A percentile compares a stretch with the other conserved stretches of the same genome.
These are phyloP conservation scores for Coryphaenoides rupestris DNA, from an alignment of 2,113 vertebrate species.

Conservation along the genomic window DNA sequence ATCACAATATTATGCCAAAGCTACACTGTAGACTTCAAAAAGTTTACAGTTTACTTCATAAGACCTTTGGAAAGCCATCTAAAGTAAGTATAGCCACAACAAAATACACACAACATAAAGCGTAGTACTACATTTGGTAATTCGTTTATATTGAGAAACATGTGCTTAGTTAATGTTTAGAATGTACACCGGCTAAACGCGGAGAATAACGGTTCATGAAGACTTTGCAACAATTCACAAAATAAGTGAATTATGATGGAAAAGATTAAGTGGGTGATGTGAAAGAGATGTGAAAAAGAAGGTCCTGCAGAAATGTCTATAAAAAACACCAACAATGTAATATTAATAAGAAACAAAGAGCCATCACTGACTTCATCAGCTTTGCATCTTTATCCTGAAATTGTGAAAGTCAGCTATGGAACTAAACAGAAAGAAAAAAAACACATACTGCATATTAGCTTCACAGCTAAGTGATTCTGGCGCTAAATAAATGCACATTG, in stretches of 20 bases:
- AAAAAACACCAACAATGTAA: constrained; percentile 5
- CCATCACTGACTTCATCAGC: background rate
- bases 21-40: background rate
- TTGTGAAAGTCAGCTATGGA: too few relatives aligned
- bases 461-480: too few relatives aligned
- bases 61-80: constrained; percentile 23
- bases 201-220: constrained; percentile 14
- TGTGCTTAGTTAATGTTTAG: background rate
- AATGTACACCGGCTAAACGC: constrained; percentile 21
- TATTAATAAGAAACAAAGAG: constrained; percentile 1
- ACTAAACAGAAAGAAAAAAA: too few relatives aligned
- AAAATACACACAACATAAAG: constrained; percentile 40
- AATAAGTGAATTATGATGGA: background rate
- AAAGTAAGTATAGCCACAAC: constrained; percentile 27
- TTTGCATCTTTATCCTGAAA: background rate
- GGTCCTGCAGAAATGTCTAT: constrained; percentile 36
- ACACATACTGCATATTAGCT: too few relatives aligned
- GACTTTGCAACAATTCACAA: background rate
- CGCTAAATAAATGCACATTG: too few relatives aligned
- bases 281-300: too few relatives aligned
- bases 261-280: background rate
- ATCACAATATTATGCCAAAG: background rate
- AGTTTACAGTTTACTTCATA: too few relatives aligned
- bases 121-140: constrained; percentile 22
- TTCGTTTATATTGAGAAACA: constrained; percentile 12